phyloP scores from a whole-genome alignment of 2,888 invertebrate genomes.

The Lepidochrysops patricia region DNA sequence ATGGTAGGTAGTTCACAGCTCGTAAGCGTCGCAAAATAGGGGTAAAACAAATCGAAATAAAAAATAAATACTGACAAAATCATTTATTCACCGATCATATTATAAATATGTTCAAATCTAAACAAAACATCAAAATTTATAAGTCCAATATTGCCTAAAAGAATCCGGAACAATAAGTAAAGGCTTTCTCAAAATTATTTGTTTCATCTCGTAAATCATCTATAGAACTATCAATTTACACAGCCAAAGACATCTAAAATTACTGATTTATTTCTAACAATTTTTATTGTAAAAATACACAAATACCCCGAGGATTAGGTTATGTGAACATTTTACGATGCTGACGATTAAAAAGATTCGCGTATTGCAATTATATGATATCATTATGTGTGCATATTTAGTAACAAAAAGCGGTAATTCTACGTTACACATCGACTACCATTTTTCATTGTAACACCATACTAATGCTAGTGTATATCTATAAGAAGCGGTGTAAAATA shows the following conservation, averaged over 20 bases:
- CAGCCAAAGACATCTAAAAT: conserved; percentile 72
- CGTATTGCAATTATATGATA: conserved; percentile 33
- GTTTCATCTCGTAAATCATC: conserved; percentile 42
- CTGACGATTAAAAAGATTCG: conserved; percentile 54
- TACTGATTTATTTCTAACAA: conserved; percentile 54
- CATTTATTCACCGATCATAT: conserved; percentile 67
- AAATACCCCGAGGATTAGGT: conserved; percentile 54
- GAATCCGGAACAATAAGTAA: conserved; percentile 54
- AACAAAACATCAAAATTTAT: conserved; percentile 64
- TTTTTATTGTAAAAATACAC: conserved; percentile 50
- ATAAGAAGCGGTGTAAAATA: conserved; percentile 46
- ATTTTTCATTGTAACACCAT: conserved; percentile 64
- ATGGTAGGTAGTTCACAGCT: conserved; percentile 49
- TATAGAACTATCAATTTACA: conserved; percentile 55
- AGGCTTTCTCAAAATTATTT: conserved; percentile 66
- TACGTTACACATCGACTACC: conserved; percentile 52
- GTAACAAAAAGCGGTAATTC: conserved; percentile 50
- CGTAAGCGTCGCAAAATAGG: conserved; percentile 60
- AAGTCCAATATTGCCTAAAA: conserved; percentile 50
- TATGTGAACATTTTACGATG: conserved; percentile 76
- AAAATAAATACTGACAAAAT: conserved; percentile 60
- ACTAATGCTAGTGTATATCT: conserved; percentile 40
- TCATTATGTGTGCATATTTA: conserved; percentile 32
- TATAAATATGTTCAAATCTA: conserved; percentile 63
- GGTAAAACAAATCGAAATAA: conserved; percentile 31